Evolutionary conservation across 2,113 vertebrate species (phyloP), one percentile per base, ranked within the genome.

Genomic region (Toxotes chatareus): DNA sequence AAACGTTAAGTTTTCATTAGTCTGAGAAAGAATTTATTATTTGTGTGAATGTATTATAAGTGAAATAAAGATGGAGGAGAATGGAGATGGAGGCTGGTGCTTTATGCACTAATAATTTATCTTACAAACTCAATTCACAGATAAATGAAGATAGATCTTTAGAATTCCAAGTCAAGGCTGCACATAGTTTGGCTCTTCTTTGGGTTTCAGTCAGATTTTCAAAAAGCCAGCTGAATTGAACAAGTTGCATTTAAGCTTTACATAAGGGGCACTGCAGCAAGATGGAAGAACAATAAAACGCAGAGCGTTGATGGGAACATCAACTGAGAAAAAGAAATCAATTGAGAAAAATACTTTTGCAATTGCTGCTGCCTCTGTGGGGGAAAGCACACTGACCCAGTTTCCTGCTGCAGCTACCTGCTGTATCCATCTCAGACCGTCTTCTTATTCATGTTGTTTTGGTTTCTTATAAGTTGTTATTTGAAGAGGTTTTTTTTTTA

Each of bases 321-420:
- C 4, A 36, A 46, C 23, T 60, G 23, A 76, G 44, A 80, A 56
- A 38, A 59, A 83, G 0, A 76, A 76, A 79, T 82, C 40, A 38
- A 51, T 60, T 75, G 64, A 71, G 61, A 62, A 69, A 51, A 56
- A 77, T 32, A n/a, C 8, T 67, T 73, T 7, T 68, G 46, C 42
- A 71, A 38, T 81, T 78, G 79, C 82, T 82, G 86, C 79, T 49
- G 75, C 68, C 32, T 86, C 21, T 55, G 47, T 19, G 27, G 59
- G 47, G 63, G 76, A 21, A 27, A 51, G 46, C 0, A 0, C 1
- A 34, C 61, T 34, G 73, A 74, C 76, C 73, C 64, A 83, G 32
- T 85, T 90, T 86, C 53, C n/a, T n/a, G n/a, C n/a, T n/a, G n/a
- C n/a, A n/a, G 27, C 27, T 27, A 27, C 27, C 27, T 27, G 27